These are phyloP conservation scores for Orchesella cincta DNA, from an alignment of 1,140 invertebrate genomes.

Conservation along the genomic window DNA sequence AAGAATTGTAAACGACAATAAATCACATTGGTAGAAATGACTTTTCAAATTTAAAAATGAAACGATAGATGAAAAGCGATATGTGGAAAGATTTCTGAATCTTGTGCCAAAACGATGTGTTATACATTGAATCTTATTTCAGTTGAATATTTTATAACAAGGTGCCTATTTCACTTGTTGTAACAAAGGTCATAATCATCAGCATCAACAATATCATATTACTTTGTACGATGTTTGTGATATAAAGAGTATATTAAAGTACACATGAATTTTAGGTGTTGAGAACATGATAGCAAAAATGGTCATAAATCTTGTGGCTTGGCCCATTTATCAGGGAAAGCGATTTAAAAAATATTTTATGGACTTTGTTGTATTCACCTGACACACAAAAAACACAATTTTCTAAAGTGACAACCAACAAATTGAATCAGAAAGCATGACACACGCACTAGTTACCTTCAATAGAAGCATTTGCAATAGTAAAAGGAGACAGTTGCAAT, in stretches of 20 bases:
- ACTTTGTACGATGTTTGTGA: background rate
- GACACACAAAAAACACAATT: constrained; percentile 15
- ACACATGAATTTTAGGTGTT: background rate
- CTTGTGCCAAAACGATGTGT: no score
- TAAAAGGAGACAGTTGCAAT: constrained; percentile 11
- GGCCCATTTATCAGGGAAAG: background rate
- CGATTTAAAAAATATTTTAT: constrained; percentile 22
- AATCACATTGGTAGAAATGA: background rate
- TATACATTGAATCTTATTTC: no score
- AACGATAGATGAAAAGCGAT: background rate
- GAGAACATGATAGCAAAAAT: background rate
- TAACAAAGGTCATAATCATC: background rate
- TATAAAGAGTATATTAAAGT: background rate
- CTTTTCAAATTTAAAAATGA: background rate
- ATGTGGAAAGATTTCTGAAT: no score
- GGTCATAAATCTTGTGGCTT: background rate
- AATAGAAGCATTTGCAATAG: constrained; percentile 19
- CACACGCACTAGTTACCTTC: constrained; percentile 16
- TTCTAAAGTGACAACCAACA: constrained; percentile 13
- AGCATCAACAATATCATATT: background rate
- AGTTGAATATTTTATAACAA: no score
- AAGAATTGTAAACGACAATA: background rate
- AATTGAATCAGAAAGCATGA: constrained; percentile 18
- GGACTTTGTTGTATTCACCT: constrained; percentile 17
- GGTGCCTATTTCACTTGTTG: no score